A percentile compares a stretch with the other conserved stretches of the same genome.
Evolutionary conservation across 2,797 vertebrate species (phyloP).

Genomic region (Anguilla obscura): DNA sequence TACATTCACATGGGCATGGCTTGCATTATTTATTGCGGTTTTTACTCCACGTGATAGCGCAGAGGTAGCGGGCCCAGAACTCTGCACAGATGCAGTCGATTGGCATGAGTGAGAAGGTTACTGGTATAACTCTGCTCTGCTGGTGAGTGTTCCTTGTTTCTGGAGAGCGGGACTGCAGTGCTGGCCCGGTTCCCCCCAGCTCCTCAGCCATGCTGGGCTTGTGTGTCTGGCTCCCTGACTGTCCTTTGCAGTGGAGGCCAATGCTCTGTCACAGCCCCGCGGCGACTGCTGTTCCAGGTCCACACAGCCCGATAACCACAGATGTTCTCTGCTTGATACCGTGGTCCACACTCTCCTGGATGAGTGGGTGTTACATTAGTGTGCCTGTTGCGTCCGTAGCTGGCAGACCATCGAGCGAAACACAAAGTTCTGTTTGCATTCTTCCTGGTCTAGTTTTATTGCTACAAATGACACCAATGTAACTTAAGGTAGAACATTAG

Average conservation of each 20-base stretch:
- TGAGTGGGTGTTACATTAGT: conserved; percentile 75
- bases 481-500: conserved; percentile 69
- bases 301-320: conserved; percentile 79
- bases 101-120: not conserved
- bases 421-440: conserved; percentile 4
- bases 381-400: conserved; percentile 68
- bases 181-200: not conserved
- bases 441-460: conserved; percentile 69
- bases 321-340: conserved; percentile 82
- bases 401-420: conserved; percentile 64
- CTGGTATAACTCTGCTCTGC: not conserved
- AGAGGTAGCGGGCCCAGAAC: not conserved
- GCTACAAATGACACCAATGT: conserved; percentile 75
- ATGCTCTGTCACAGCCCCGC: conserved; percentile 66
- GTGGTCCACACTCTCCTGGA: conserved; percentile 63
- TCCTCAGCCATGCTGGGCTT: conserved; percentile 18
- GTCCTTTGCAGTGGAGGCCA: conserved; percentile 74
- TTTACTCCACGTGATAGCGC: not conserved
- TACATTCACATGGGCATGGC: not conserved
- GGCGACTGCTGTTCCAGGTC: conserved; percentile 75
- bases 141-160: not conserved
- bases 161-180: not conserved
- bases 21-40: not conserved
- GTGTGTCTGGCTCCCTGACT: conserved; percentile 66
- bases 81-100: not conserved